phyloP scores from a whole-genome alignment of 2,797 vertebrate species.

The Leptodactylus fallax region DNA sequence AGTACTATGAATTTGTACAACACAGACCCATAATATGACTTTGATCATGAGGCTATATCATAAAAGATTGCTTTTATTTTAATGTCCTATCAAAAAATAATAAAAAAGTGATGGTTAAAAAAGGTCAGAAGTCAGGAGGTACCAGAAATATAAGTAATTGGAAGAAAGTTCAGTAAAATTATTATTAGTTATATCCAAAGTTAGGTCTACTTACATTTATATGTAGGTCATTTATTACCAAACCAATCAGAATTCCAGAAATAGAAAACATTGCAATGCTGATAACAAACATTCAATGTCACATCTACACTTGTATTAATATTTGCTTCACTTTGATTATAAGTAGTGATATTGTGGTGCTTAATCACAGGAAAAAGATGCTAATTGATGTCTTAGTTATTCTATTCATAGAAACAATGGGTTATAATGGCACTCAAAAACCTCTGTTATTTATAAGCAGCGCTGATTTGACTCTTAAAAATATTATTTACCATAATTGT shows the following conservation, averaged over 20 bases:
- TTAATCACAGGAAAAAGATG: conserved; percentile 76
- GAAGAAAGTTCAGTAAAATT: not conserved
- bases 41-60: not conserved
- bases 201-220: not conserved
- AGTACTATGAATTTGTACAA: too few species aligned
- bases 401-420: conserved; percentile 21
- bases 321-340: conserved; percentile 71
- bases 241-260: not conserved
- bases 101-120: not conserved
- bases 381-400: conserved; percentile 75
- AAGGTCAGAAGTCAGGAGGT: not conserved
- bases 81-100: not conserved
- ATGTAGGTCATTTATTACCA: not conserved
- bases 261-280: not conserved
- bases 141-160: not conserved
- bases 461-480: not conserved
- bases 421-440: not conserved
- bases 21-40: too few species aligned
- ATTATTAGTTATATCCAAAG: not conserved
- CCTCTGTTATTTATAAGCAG: not conserved
- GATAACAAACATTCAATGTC: conserved; percentile 50
- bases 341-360: conserved; percentile 74
- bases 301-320: conserved; percentile 3
- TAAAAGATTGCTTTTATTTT: not conserved
- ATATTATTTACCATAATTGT: not conserved